Evolutionary conservation across 2,888 invertebrate species (phyloP), one percentile per base, ranked within the genome.

Genomic region (Homarus gammarus): DNA sequence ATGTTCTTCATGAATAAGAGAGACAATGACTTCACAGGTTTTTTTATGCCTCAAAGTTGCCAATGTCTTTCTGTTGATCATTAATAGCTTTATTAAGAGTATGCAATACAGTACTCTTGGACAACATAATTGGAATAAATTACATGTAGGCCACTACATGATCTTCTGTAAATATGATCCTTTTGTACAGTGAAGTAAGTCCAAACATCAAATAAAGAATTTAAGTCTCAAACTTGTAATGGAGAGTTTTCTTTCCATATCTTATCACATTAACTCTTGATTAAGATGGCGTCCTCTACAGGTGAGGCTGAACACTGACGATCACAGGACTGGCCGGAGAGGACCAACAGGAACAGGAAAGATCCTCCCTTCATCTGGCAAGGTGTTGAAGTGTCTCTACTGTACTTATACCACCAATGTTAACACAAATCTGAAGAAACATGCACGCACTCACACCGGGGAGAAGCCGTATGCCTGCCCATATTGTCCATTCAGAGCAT

Each of bases 361-460:
- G 84, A 61, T 40, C 75, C 33, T 78, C 31, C 27, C 86, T 70
- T 27, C 86, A 44, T 68, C 78, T 38, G 31, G 86, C 78, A 86
- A 78, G 78, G 33, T 86, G 33, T 51, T 78, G 68, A 86, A 38
- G 78, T 86, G 86, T 73, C 64, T 85, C 27, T 81, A 79, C 49
- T 89, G 89, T 73, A 27, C 84, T 40, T 89, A 89, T 81, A 85
- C 73, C 38, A 89, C 89, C 10, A 68, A 36, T 64, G 64, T 84
- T 8, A 81, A 79, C 27, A 85, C 89, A 33, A 86, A 84, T 33
- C 51, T 86, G 64, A 85, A 87, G 36, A 89, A 86, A 33, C 91
- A 91, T 82, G 33, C 64, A 27, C 83, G 85, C 12, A 91, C 89
- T 40, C 91, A 91, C 61, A 89, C 91, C 5, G 89, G 91, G n/a